These are phyloP conservation scores for Toxotes lorentzi DNA, from an alignment of 2,797 vertebrate genomes.

Conservation along the genomic window DNA sequence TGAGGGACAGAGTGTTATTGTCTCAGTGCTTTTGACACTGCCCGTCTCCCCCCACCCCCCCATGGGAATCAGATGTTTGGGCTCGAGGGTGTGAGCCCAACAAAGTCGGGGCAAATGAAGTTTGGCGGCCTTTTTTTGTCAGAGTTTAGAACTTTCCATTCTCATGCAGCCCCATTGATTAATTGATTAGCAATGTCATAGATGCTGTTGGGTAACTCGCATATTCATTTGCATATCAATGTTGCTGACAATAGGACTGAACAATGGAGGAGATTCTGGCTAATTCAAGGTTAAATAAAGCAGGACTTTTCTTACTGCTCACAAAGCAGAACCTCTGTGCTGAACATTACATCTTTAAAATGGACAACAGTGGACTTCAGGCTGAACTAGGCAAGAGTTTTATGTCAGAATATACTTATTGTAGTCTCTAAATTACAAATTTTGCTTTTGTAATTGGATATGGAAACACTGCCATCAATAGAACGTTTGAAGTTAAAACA, in stretches of 20 bases:
- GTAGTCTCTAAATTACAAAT: background rate
- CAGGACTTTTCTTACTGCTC: conserved; percentile 25
- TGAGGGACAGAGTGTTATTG: conserved; percentile 6
- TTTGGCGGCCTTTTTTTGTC: conserved; percentile 68
- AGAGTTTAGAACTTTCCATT: conserved; percentile 55
- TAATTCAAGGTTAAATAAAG: conserved; percentile 66
- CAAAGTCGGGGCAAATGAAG: conserved; percentile 52
- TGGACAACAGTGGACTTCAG: background rate
- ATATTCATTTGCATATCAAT: conserved; percentile 74
- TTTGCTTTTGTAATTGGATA: background rate
- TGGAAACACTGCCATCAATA: background rate
- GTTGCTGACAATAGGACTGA: conserved; percentile 39
- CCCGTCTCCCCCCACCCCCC: conserved; percentile 12
- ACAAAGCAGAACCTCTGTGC: background rate
- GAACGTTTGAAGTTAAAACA: background rate
- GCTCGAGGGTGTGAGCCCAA: conserved; percentile 27
- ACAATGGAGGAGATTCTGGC: conserved; percentile 46
- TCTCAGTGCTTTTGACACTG: background rate
- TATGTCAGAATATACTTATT: background rate
- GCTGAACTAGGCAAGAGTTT: background rate
- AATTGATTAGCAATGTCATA: conserved; percentile 69
- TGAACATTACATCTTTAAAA: conserved; percentile 1
- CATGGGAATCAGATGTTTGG: conserved; percentile 70
- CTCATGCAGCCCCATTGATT: conserved; percentile 67
- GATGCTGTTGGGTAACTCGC: conserved; percentile 29